Conservation (phyloP, 2,797 vertebrate species). For the Ataeniobius toweri region DNA sequence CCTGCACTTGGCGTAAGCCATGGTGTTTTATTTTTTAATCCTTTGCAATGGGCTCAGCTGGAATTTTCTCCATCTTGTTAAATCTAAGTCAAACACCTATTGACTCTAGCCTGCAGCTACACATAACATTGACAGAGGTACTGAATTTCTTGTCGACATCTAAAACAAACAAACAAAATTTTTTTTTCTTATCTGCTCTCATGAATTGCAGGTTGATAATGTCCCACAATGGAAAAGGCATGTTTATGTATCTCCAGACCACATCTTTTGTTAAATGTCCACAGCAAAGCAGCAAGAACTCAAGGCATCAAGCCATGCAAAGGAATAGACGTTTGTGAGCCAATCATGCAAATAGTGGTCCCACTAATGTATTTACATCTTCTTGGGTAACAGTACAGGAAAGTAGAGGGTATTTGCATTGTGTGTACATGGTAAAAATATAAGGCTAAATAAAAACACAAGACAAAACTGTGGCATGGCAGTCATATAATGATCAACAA, state of each 20-base stretch:
- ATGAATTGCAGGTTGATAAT: conserved; percentile 11
- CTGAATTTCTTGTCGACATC: conserved; percentile 27
- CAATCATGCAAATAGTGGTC: conserved; percentile 35
- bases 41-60: background rate
- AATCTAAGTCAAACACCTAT: conserved; percentile 18
- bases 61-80: conserved; percentile 2
- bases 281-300: conserved; percentile 65
- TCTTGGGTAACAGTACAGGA: conserved; percentile 27
- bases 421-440: conserved; percentile 43
- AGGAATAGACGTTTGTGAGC: conserved; percentile 50
- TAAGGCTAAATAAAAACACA: conserved; percentile 11
- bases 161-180: background rate
- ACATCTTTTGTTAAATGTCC: conserved; percentile 31
- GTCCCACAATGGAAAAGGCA: conserved; percentile 41
- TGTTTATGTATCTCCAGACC: conserved; percentile 28
- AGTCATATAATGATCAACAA: background rate
- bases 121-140: conserved; percentile 3
- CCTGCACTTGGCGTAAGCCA: background rate
- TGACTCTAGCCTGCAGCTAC: conserved; percentile 13
- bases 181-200: conserved; percentile 6
- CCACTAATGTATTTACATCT: conserved; percentile 56
- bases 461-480: conserved; percentile 9
- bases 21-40: background rate
- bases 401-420: conserved; percentile 18
- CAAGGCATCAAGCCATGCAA: conserved; percentile 69